Evolutionary conservation across 92 coral and sea anemone species (phyloP).

Genomic region (Pocillopora meandrina): DNA sequence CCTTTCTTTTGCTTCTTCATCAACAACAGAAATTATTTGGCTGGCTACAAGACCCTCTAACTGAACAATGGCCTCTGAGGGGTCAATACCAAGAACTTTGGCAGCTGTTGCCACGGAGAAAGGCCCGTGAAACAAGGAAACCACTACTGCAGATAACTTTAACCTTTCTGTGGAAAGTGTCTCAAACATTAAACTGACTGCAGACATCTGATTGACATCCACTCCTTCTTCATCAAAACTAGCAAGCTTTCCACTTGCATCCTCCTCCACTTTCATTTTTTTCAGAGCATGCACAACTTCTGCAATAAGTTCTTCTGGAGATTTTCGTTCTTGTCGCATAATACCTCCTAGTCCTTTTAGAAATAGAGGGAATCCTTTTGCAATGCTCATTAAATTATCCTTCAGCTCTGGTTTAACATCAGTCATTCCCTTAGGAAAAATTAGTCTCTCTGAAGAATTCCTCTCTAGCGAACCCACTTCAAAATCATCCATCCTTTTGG

Average conservation of each 20-base stretch:
- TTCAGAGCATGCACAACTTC: background rate
- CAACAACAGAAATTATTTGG: constrained; percentile 6
- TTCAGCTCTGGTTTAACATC: background rate
- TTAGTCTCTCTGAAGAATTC: background rate
- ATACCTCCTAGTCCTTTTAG: constrained; percentile 20
- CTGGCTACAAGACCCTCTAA: constrained; percentile 17
- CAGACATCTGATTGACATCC: background rate
- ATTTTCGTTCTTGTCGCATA: constrained; percentile 9
- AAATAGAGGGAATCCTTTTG: constrained; percentile 10
- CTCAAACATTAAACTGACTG: constrained; percentile 17
- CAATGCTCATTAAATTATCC: background rate
- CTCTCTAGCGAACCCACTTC: background rate
- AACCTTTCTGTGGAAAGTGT: constrained; percentile 12
- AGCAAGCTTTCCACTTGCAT: background rate
- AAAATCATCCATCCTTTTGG: background rate
- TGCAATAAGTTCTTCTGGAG: background rate
- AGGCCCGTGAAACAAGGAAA: constrained; percentile 31
- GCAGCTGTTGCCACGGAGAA: constrained; percentile 10
- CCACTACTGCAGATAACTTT: constrained; percentile 11
- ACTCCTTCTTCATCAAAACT: constrained; percentile 18
- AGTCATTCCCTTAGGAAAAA: background rate
- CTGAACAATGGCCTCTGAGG: background rate
- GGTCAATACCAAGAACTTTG: background rate
- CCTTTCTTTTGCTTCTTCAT: constrained; percentile 1
- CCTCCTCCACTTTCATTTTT: background rate